Base-by-base conservation (phyloP, 2,113 vertebrate species). In the Trogon surrucura region DNA sequence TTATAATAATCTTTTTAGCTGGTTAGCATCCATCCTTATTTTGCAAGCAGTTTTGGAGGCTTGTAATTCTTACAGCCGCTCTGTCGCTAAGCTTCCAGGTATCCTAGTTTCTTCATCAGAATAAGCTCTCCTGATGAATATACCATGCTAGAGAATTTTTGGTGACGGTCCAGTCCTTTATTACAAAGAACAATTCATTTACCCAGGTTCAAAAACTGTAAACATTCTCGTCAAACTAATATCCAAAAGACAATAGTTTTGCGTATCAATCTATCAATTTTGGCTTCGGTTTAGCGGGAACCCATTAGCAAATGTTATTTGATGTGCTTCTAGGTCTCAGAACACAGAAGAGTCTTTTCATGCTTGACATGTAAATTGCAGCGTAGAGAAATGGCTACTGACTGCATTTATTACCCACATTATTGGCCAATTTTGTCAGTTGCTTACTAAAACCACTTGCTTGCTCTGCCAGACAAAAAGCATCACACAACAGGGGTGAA, bases 371-470 rank as follows among this genome's bases (percentile, higher is more conserved):
- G 61, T 95, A 97, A 97, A 97, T 95, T 96, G 80, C 80, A 86
- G 47, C 32, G 10, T 38, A 88, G 67, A 41, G 48, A 95, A 88
- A 93, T 94, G 71, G 90, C 75, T 71, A 26, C 30, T 57, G 65
- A 56, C 56, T 81, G 54, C 41, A 94, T 97, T 96, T 93, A 96
- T 95, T 97, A 97, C n/a, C 66, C 23, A 84, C 53, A 80, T 97
- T 97, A 97, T 80, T 80, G 94, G 72, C 13, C 88, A 93, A 94
- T 98, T 97, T 97, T 96, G 27, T 97, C 96, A 97, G 38, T 57
- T 80, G 56, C 65, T 88, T 88, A 41, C 74, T 94, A 91, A 95
- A 95, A 91, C 66, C n/a, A 34, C 73, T 78, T 89, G 27, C 69
- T 95, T 94, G 45, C 50, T 77, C 25, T 65, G 53, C 30, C 77